phyloP scores from a whole-genome alignment of 2,113 vertebrate genomes.

The Nothobranchius furzeri region DNA sequence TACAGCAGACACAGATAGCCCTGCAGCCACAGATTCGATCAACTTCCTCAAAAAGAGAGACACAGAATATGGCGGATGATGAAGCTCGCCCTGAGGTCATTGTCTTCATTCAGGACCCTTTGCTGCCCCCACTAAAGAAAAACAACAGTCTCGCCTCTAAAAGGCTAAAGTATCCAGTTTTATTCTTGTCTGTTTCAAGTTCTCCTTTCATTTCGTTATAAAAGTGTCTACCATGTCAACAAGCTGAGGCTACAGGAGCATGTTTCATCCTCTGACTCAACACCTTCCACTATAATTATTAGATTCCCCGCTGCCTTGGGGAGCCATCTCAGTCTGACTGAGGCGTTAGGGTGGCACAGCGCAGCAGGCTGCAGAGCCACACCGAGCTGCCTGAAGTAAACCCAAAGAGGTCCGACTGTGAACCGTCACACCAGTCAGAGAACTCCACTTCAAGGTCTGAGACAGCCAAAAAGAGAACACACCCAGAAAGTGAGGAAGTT shows the following conservation, averaged over 20 bases:
- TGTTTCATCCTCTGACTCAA: constrained; percentile 32
- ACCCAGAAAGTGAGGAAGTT: neutral
- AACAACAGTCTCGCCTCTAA: neutral
- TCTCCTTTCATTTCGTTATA: no score
- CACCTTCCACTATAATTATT: constrained; percentile 56
- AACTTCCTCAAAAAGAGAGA: no score
- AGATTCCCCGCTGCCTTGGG: constrained; percentile 39
- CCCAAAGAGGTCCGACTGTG: neutral
- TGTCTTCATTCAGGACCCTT: no score
- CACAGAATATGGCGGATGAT: no score
- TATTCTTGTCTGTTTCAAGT: no score
- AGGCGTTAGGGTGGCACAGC: constrained; percentile 49
- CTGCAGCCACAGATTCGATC: no score
- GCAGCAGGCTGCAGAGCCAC: constrained; percentile 27
- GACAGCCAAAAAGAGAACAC: neutral
- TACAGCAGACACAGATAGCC: no score
- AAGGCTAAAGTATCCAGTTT: neutral
- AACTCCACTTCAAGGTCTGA: neutral
- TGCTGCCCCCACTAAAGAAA: no score
- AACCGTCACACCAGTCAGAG: neutral
- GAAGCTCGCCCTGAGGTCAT: no score
- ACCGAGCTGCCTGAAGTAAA: constrained; percentile 33
- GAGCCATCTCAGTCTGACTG: constrained; percentile 56
- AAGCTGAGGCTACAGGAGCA: constrained; percentile 11
- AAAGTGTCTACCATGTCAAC: neutral